Conservation (phyloP, 2,797 vertebrate species). For the Pangasius larnaudii region DNA sequence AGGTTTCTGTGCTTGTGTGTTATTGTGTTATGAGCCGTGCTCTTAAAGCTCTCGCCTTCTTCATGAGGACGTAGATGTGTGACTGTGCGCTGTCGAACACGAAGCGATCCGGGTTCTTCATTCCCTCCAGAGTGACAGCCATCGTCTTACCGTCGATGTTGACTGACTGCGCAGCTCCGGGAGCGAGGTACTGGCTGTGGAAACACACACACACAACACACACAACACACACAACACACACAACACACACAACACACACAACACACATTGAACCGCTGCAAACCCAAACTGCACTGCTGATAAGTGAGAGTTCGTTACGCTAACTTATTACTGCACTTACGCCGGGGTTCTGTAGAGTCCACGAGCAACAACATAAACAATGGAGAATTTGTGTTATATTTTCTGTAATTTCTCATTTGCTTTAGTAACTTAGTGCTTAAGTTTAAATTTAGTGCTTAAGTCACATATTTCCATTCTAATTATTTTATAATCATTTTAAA, state of each 20-base stretch:
- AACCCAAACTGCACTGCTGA: background rate
- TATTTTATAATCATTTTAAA: too few species aligned
- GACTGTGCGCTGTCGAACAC: constrained; percentile 90
- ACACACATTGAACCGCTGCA: background rate
- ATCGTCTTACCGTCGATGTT: constrained; percentile 96
- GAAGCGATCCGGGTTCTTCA: constrained; percentile 85
- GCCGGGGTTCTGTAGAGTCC: too few species aligned
- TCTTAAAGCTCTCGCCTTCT: constrained; percentile 81
- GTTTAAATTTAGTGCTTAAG: too few species aligned
- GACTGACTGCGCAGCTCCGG: constrained; percentile 89
- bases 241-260: background rate
- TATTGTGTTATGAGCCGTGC: too few species aligned
- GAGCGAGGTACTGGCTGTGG: constrained; percentile 86
- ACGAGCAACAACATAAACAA: too few species aligned
- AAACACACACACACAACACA: background rate
- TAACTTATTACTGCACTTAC: too few species aligned
- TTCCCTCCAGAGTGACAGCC: constrained; percentile 86
- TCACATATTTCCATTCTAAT: background rate
- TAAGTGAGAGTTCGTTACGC: too few species aligned
- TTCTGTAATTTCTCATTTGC: background rate
- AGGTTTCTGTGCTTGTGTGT: background rate
- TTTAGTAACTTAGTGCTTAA: too few species aligned
- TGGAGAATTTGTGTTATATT: background rate
- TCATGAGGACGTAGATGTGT: constrained; percentile 98
- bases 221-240: background rate